Percentiles rank a stretch among this genome's conserved stretches.
These are phyloP conservation scores for Copidosoma floridanum DNA, from an alignment of 1,140 invertebrate species.

Conservation along the genomic window DNA sequence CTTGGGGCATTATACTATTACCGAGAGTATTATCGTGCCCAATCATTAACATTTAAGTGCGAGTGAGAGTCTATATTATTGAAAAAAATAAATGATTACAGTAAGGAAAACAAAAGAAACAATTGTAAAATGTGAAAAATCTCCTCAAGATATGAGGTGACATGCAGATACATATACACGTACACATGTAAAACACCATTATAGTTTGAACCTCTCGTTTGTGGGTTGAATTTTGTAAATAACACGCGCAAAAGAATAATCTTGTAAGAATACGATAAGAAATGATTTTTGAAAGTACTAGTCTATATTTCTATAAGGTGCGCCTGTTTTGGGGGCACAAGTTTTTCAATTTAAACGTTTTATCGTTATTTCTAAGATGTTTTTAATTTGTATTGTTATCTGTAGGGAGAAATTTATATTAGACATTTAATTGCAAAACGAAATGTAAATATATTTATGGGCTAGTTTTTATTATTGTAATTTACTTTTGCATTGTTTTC, in stretches of 20 bases:
- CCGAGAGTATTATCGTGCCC: slow-evolving; percentile 57
- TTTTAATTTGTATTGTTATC: slow-evolving; percentile 5
- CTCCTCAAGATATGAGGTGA: background rate
- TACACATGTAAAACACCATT: background rate
- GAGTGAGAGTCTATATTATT: slow-evolving; percentile 51
- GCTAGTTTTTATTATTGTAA: too few relatives aligned
- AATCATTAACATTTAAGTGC: slow-evolving; percentile 58
- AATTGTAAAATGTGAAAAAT: slow-evolving; percentile 21
- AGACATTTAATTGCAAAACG: too few relatives aligned
- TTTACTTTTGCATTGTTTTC: too few relatives aligned
- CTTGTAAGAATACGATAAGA: background rate
- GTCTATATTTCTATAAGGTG: slow-evolving; percentile 54
- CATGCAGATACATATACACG: background rate
- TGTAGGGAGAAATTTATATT: too few relatives aligned
- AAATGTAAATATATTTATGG: too few relatives aligned
- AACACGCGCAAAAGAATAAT: slow-evolving; percentile 43
- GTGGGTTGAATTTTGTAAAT: slow-evolving; percentile 55
- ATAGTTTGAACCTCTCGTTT: slow-evolving; percentile 51
- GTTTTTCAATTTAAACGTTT: slow-evolving; percentile 29
- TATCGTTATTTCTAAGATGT: background rate
- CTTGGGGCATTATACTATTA: slow-evolving; percentile 59
- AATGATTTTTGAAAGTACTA: slow-evolving; percentile 51
- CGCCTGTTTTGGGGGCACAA: slow-evolving; percentile 32
- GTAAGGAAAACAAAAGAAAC: slow-evolving; percentile 24
- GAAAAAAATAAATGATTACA: slow-evolving; percentile 30